These are phyloP conservation scores for Naso thynnoides DNA, from an alignment of 2,797 vertebrate genomes.

Conservation along the genomic window DNA sequence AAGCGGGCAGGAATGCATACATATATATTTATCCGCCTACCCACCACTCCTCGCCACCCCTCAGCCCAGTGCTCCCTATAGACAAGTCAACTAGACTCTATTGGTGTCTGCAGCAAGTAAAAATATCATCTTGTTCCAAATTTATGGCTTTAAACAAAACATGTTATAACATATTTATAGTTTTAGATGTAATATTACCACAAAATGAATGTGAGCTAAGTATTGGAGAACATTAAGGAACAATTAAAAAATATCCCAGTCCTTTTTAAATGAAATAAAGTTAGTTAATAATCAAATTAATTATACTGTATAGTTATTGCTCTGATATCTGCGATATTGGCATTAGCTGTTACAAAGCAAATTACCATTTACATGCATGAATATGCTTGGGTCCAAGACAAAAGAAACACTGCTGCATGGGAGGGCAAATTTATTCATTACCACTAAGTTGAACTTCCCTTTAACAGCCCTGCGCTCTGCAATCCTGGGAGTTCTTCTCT, in stretches of 20 bases:
- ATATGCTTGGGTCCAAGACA: constrained; percentile 78
- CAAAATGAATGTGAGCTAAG: constrained; percentile 23
- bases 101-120: constrained; percentile 62
- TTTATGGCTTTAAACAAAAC: background rate
- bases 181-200: constrained; percentile 16
- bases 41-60: constrained; percentile 56
- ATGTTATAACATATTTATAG: constrained; percentile 30
- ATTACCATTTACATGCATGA: constrained; percentile 77
- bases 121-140: constrained; percentile 27
- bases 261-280: constrained; percentile 13
- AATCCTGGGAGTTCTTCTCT: constrained; percentile 91
- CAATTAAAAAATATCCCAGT: constrained; percentile 35
- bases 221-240: constrained; percentile 14
- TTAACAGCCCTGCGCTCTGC: constrained; percentile 95
- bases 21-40: constrained; percentile 95
- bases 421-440: constrained; percentile 96
- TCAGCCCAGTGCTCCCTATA: constrained; percentile 54
- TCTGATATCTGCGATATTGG: constrained; percentile 41
- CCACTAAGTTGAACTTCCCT: constrained; percentile 98
- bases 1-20: constrained; percentile 92
- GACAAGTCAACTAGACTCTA: constrained; percentile 66
- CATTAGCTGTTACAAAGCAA: constrained; percentile 63
- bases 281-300: constrained; percentile 52
- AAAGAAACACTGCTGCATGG: constrained; percentile 94
- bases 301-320: constrained; percentile 52